phyloP scores from a whole-genome alignment of 1,140 invertebrate genomes.

The Cardiocondyla obscurior region DNA sequence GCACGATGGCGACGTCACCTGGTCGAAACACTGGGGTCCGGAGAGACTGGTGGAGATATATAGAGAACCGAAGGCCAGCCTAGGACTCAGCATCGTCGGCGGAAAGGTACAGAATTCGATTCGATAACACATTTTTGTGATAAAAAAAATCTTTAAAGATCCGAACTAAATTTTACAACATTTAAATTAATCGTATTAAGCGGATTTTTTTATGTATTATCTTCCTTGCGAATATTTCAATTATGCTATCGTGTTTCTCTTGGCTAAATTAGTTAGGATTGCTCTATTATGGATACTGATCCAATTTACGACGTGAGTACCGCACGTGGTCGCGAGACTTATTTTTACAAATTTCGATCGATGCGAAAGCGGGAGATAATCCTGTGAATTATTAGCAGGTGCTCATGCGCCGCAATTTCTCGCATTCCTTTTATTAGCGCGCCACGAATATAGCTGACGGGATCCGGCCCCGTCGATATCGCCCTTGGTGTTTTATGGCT shows the following conservation, averaged over 20 bases:
- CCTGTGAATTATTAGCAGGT: background rate
- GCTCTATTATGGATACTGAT: background rate
- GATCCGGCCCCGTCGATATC: conserved; percentile 29
- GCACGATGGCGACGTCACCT: conserved; percentile 81
- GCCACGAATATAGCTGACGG: conserved; percentile 40
- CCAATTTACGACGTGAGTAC: background rate
- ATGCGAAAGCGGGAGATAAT: conserved; percentile 17
- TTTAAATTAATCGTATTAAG: background rate
- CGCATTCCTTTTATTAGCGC: conserved; percentile 48
- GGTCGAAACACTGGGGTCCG: conserved; percentile 94
- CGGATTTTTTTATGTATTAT: background rate
- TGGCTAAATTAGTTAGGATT: background rate
- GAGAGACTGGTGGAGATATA: conserved; percentile 90
- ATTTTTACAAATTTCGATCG: conserved; percentile 57
- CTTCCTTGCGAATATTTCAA: background rate
- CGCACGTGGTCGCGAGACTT: background rate
- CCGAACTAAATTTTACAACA: background rate
- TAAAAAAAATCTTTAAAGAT: too few relatives aligned
- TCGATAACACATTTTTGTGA: background rate
- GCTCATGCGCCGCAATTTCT: conserved; percentile 16
- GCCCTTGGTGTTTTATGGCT: conserved; percentile 26
- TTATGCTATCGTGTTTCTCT: background rate
- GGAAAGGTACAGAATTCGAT: conserved; percentile 91
- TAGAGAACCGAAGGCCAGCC: conserved; percentile 89
- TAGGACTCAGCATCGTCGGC: conserved; percentile 98